Base-by-base conservation (phyloP, 2,113 vertebrate species). In the Engystomops pustulosus region DNA sequence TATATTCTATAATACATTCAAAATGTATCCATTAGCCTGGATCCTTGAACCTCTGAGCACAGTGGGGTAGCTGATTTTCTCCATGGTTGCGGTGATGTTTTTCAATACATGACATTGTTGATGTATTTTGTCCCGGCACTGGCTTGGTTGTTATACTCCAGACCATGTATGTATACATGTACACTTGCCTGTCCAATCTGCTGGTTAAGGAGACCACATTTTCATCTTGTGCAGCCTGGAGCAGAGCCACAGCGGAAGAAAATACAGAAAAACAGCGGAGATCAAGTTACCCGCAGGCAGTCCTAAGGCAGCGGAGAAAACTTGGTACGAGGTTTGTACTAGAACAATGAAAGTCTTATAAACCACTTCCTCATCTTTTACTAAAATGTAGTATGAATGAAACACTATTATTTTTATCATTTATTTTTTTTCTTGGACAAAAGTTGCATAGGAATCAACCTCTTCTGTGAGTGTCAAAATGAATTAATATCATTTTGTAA, bases 331-430 rank as follows among this genome's bases (percentile, higher is more conserved):
- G 23, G 58, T 79, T 79, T 79, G 58, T 65, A 41, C 41, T 65
- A 65, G 77, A 79, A 79, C 77, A 79, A 79, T 79, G 77, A 45
- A n/a, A 65, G 55, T 45, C 58, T 79, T 79, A 62, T 30, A 79
- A 67, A 79, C 77, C 53, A 79, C 38, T 47, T 67, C 77, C 77
- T 65, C 32, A 30, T 79, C 38, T 67, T 79, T 7, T n/a, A 32
- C 17, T 41, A 38, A 77, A 38, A 18, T 14, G 18, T 45, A 32
- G 58, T 65, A 65, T 79, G 58, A 62, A 79, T 45, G 55, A 65
- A 65, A 79, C 53, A 62, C 76, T 62, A 44, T 14, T 70, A 11
- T 70, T 71, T 34, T 60, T 38, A 58, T n/a, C 20, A 58, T 38
- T 34, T 38, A 23, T 17, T 3, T 3, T 76, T 11, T 18, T 53